A percentile compares a stretch with the other conserved stretches of the same genome.
These are phyloP conservation scores for Agraylea sexmaculata DNA, from an alignment of 1,140 invertebrate genomes.

Conservation along the genomic window DNA sequence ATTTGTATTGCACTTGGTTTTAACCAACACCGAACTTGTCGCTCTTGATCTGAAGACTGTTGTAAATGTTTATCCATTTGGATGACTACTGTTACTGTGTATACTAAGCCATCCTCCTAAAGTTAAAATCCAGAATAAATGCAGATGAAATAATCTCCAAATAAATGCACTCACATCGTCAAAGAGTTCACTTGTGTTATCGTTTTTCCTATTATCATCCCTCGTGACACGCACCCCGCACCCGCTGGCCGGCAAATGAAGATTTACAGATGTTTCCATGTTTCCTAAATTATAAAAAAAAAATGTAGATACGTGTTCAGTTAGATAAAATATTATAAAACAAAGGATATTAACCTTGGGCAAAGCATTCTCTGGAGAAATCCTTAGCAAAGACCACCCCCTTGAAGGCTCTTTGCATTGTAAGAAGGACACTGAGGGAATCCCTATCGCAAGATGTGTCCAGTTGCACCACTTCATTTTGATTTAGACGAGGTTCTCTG, in stretches of 20 bases:
- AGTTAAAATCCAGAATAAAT: no score
- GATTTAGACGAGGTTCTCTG: conserved; percentile 18
- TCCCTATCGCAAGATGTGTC: conserved; percentile 43
- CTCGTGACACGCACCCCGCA: conserved; percentile 58
- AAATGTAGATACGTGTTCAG: conserved; percentile 5
- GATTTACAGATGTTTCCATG: conserved; percentile 32
- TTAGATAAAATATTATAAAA: conserved; percentile 10
- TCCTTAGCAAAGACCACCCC: conserved; percentile 58
- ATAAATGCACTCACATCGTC: no score
- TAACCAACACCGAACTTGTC: conserved; percentile 41
- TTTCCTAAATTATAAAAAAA: conserved; percentile 26
- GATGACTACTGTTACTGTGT: conserved; percentile 50
- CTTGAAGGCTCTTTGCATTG: conserved; percentile 50
- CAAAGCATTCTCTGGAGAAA: conserved; percentile 52
- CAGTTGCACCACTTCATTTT: conserved; percentile 33
- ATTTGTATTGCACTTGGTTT: conserved; percentile 36
- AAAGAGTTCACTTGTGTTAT: no score
- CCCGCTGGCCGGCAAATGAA: conserved; percentile 47
- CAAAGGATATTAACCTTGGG: conserved; percentile 32
- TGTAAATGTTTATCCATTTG: conserved; percentile 59
- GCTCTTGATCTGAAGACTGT: conserved; percentile 54
- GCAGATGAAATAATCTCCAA: no score
- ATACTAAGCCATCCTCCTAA: conserved; percentile 42
- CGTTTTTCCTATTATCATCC: no score
- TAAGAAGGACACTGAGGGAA: conserved; percentile 41